Evolutionary conservation across 2,888 invertebrate species (phyloP).

Genomic region (Drosophila prostipennis): DNA sequence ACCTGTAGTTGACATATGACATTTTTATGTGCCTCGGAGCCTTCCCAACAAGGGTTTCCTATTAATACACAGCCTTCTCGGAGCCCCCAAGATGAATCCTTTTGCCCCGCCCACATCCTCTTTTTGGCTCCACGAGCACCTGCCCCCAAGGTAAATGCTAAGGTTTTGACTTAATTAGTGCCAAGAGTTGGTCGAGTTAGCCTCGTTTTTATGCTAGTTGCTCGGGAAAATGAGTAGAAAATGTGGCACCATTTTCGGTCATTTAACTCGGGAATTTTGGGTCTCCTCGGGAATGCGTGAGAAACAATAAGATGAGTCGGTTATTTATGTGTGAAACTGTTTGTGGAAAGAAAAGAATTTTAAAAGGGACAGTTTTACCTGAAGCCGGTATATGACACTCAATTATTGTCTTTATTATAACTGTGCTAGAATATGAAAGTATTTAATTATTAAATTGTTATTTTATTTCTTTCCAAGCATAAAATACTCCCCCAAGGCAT

Average conservation of each 20-base stretch:
- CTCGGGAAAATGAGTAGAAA: conserved; percentile 43
- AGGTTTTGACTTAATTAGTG: conserved; percentile 76
- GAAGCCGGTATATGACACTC: no score
- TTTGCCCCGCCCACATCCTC: not conserved
- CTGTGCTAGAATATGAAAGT: no score
- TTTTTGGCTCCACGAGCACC: not conserved
- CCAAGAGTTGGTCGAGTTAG: conserved; percentile 45
- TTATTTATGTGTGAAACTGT: conserved; percentile 12
- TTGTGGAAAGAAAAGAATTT: not conserved
- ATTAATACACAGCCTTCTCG: conserved; percentile 58
- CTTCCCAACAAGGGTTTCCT: conserved; percentile 67
- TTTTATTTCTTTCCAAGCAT: no score
- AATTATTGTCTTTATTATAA: not conserved
- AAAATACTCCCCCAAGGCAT: not conserved
- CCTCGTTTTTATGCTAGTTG: conserved; percentile 42
- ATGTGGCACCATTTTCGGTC: conserved; percentile 56
- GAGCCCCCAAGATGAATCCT: conserved; percentile 17
- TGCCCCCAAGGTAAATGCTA: conserved; percentile 74
- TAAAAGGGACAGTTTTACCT: not conserved
- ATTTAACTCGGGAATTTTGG: conserved; percentile 47
- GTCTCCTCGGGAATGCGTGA: conserved; percentile 1
- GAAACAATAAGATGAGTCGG: conserved; percentile 19
- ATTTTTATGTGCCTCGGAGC: conserved; percentile 69
- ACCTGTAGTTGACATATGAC: conserved; percentile 76
- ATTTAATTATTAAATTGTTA: no score